These are phyloP conservation scores for Merluccius polli DNA, from an alignment of 2,797 vertebrate genomes.

Conservation along the genomic window DNA sequence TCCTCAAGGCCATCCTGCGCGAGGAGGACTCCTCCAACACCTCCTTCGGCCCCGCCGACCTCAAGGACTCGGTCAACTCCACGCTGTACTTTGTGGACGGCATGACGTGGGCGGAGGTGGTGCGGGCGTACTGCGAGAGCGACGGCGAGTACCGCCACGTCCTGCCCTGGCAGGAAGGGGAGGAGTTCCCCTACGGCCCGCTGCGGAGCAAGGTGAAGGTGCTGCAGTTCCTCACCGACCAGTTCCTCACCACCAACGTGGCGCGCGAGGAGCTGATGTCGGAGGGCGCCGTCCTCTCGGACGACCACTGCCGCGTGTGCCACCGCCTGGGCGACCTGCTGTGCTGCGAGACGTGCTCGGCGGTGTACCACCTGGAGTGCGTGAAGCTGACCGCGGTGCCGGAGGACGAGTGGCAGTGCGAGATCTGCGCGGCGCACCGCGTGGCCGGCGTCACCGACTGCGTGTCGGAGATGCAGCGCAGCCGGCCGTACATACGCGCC, in stretches of 20 bases:
- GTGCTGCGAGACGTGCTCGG: conserved; percentile 97
- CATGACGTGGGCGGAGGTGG: conserved; percentile 98
- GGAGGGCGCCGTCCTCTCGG: conserved; percentile 92
- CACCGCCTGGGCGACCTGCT: conserved; percentile 97
- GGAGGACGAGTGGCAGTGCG: conserved; percentile 99
- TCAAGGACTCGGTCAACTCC: conserved; percentile 97
- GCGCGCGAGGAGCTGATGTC: conserved; percentile 97
- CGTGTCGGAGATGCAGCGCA: conserved; percentile 92
- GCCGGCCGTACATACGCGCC: conserved; percentile 90
- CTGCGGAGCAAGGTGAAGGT: conserved; percentile 93
- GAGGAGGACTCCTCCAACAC: conserved; percentile 98
- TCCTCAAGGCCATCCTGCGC: conserved; percentile 92
- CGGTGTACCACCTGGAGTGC: conserved; percentile 97
- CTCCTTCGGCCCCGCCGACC: conserved; percentile 94
- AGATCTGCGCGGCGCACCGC: conserved; percentile 94
- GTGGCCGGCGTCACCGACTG: conserved; percentile 95
- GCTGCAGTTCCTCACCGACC: conserved; percentile 95
- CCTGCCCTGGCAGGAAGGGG: conserved; percentile 85
- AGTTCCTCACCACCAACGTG: conserved; percentile 96
- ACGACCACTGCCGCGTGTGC: conserved; percentile 97
- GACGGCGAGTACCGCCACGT: conserved; percentile 91
- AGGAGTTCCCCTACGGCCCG: conserved; percentile 93
- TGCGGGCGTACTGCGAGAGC: conserved; percentile 97
- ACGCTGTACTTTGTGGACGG: conserved; percentile 97
- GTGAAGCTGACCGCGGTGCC: conserved; percentile 95